Evolutionary conservation across 2,113 vertebrate genomes (phyloP), one percentile per base, ranked within the genome.

Genomic region (Heptranchias perlo): DNA sequence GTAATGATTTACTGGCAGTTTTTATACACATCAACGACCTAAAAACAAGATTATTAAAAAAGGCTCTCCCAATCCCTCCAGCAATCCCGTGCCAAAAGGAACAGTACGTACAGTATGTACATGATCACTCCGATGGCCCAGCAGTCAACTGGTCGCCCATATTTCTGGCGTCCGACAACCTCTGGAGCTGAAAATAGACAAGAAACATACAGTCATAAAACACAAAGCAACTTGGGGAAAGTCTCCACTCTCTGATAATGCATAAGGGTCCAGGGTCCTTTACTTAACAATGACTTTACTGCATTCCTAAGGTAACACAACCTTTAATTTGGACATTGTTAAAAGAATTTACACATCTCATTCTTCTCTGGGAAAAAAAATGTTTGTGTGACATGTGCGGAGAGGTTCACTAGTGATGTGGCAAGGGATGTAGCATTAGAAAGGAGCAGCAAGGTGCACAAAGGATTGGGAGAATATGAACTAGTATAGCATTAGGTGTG

Each of bases 61-160:
- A n/a, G 18, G 1, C 7, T 23, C n/a, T n/a, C 89, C n/a, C 58
- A 39, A 39, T 82, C 58, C 14, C 58, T 62, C 58, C 58, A 21
- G 13, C 39, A 62, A 93, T n/a, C 35, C 21, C 14, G 23, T 52
- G 11, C 65, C 64, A 23, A 69, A 52, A 58, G 94, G 73, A 69
- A 2, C 96, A 11, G 0, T 95, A 99, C 99, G 99, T 97, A 99
- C 99, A 99, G 98, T 97, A 99, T 99, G 97, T 99, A 99, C 98
- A 99, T 99, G 97, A 99, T 99, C 97, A 99, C 99, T 0, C 99
- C 99, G 0, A 99, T 99, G 86, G 99, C 99, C 99, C 99, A 99
- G 98, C 99, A 99, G 97, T 99, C 99, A 96, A 99, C 99, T 0
- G 99, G 98, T 67, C 98, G 97, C 96, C 99, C 99, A 0, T 99